Conservation (phyloP, 2,797 vertebrate species). For the Sebastiscus tertius region DNA sequence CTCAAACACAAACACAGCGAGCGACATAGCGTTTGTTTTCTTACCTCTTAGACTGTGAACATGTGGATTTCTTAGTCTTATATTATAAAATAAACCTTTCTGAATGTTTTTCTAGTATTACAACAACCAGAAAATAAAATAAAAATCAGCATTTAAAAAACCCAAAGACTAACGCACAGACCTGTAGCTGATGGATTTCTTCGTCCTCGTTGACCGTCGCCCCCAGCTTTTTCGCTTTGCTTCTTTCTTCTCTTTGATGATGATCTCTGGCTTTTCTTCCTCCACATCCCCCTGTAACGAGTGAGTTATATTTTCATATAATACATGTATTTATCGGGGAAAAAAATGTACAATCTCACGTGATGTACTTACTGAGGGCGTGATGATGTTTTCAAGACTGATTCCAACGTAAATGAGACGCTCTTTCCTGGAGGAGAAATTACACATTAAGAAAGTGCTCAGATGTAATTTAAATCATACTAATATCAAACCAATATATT, state of each 20-base stretch:
- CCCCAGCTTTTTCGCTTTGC: constrained; percentile 91
- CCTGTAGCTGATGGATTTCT: constrained; percentile 94
- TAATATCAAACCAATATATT: background rate
- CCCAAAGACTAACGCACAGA: constrained; percentile 1
- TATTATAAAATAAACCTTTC: background rate
- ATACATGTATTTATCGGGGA: background rate
- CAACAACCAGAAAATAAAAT: background rate
- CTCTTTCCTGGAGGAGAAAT: constrained; percentile 85
- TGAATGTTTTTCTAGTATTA: background rate
- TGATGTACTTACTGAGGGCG: constrained; percentile 86
- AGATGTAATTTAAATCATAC: background rate
- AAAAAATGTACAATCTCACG: background rate
- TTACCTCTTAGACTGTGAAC: background rate
- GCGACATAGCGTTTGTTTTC: background rate
- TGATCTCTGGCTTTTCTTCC: constrained; percentile 70
- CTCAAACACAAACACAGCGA: no score
- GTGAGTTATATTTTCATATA: background rate
- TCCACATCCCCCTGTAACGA: constrained; percentile 77
- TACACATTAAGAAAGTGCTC: background rate
- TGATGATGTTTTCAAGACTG: constrained; percentile 98
- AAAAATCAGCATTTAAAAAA: background rate
- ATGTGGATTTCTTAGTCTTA: background rate
- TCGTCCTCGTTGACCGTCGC: constrained; percentile 92
- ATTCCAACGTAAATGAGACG: constrained; percentile 97
- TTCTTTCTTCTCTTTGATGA: constrained; percentile 88